These are phyloP conservation scores for Amblyjoppa fuscipennis DNA, from an alignment of 2,888 invertebrate genomes.

Conservation along the genomic window DNA sequence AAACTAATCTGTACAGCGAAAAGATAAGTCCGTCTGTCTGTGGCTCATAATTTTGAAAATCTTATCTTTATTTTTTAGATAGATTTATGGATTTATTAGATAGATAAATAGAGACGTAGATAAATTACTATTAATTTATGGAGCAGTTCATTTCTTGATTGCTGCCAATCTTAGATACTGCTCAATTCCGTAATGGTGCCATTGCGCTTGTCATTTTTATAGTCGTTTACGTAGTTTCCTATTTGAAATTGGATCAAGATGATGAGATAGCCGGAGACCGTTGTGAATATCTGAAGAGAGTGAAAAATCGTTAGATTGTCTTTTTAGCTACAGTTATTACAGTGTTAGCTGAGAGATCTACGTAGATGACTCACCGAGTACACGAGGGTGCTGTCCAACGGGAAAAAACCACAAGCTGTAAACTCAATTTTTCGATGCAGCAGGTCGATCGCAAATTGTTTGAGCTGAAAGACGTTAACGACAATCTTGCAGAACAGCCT, in stretches of 20 bases:
- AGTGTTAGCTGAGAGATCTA: neutral
- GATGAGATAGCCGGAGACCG: neutral
- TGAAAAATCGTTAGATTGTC: neutral
- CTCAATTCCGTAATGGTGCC: neutral
- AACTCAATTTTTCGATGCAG: constrained; percentile 74
- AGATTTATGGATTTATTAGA: too few species aligned
- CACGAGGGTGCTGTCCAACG: constrained; percentile 75
- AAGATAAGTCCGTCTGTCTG: neutral
- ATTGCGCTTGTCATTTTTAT: neutral
- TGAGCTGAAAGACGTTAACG: constrained; percentile 71
- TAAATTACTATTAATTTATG: neutral
- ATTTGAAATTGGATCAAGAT: neutral
- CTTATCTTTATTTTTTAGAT: too few species aligned
- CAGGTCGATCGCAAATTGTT: constrained; percentile 77
- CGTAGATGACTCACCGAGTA: constrained; percentile 74
- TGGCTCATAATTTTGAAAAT: too few species aligned
- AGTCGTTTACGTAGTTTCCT: neutral
- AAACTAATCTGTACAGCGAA: neutral
- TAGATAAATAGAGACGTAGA: neutral
- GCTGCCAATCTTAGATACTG: neutral
- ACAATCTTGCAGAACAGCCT: neutral
- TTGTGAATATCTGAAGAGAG: neutral
- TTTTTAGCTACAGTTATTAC: neutral
- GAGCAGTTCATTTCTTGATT: neutral
- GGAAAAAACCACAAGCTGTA: constrained; percentile 76